Evolutionary conservation across 2,797 vertebrate genomes (phyloP).

Genomic region (Diglossa cyanea): DNA sequence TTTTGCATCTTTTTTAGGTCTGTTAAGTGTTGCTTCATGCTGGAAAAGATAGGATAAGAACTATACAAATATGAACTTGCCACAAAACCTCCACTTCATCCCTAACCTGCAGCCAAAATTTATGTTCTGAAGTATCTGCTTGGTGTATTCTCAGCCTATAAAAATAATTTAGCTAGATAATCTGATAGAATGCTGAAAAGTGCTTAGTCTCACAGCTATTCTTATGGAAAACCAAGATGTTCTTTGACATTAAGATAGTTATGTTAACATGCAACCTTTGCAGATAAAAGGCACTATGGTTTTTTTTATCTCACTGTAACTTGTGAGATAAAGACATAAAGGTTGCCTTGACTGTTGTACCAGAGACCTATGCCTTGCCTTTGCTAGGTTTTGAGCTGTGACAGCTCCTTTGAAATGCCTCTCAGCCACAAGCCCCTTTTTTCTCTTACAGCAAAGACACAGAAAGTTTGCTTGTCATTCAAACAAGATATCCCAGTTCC

Average conservation of each 20-base stretch:
- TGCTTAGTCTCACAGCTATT: not conserved
- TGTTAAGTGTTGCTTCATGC: not conserved
- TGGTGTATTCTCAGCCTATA: not conserved
- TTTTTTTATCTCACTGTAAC: not conserved
- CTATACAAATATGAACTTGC: not conserved
- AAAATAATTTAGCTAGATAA: not conserved
- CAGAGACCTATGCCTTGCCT: not conserved
- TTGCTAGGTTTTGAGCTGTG: not conserved
- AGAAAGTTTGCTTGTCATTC: not conserved
- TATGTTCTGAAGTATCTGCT: not conserved
- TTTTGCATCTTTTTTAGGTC: not conserved
- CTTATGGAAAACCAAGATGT: not conserved
- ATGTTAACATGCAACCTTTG: not conserved
- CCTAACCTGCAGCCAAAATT: not conserved
- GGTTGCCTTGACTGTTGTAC: not conserved
- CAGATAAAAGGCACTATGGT: not conserved
- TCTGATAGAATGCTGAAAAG: not conserved
- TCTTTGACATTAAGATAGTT: not conserved
- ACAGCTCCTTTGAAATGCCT: not conserved
- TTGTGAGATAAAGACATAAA: not conserved
- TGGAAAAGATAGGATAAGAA: not conserved
- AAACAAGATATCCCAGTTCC: not conserved
- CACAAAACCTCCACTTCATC: not conserved
- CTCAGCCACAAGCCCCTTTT: not conserved
- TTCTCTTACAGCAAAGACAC: not conserved